Conservation (phyloP, 2,797 vertebrate species). For the Rachycentron canadum region DNA sequence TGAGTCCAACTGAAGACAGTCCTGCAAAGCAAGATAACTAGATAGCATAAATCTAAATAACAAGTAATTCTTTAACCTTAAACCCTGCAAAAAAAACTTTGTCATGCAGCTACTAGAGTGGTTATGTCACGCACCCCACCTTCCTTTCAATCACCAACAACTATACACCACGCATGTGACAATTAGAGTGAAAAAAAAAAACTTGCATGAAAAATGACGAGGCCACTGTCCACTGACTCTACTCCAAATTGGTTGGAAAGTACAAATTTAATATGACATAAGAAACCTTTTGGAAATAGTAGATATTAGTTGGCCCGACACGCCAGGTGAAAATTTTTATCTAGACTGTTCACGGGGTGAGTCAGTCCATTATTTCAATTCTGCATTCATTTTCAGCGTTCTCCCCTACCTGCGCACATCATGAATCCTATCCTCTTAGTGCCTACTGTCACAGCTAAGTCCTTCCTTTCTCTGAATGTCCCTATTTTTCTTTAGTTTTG, state of each 20-base stretch:
- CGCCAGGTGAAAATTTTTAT: no score
- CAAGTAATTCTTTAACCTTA: background rate
- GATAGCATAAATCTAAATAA: background rate
- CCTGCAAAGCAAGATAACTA: background rate
- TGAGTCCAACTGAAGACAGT: background rate
- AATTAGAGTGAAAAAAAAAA: constrained; percentile 18
- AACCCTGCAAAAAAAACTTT: background rate
- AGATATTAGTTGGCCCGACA: no score
- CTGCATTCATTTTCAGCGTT: constrained; percentile 11
- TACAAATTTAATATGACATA: constrained; percentile 16
- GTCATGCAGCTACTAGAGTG: background rate
- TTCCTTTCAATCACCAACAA: background rate
- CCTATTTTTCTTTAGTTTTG: background rate
- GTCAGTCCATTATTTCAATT: constrained; percentile 28
- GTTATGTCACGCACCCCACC: background rate
- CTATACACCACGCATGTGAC: background rate
- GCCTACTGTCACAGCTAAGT: background rate
- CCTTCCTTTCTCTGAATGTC: no score
- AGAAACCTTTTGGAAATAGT: no score
- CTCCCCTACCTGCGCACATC: background rate
- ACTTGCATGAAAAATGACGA: constrained; percentile 11
- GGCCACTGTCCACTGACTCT: background rate
- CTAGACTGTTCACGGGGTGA: background rate
- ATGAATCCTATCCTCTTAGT: constrained; percentile 5
- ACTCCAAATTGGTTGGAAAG: constrained; percentile 26